Percentiles rank a stretch among this genome's conserved stretches.
Conservation (phyloP, 2,113 vertebrate genomes). For the Scatophagus argus region DNA sequence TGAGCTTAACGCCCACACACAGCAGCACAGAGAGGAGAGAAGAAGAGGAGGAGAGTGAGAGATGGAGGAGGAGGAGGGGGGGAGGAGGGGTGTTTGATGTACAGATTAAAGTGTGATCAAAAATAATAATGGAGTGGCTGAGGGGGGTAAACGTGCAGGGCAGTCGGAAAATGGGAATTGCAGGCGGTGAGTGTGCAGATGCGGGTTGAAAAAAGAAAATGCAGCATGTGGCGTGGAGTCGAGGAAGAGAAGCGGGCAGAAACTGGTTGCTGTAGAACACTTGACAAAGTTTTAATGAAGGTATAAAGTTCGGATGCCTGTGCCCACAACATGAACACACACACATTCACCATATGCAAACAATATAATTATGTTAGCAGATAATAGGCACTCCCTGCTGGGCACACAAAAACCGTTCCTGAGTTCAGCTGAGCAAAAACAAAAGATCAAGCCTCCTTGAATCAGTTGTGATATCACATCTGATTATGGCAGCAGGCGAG, state of each 20-base stretch:
- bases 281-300: slow-evolving; percentile 81
- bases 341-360: slow-evolving; percentile 43
- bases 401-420: slow-evolving; percentile 27
- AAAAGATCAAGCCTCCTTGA: slow-evolving; percentile 41
- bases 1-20: slow-evolving; percentile 81
- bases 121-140: no score
- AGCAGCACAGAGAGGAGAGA: slow-evolving; percentile 46
- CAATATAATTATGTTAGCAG: slow-evolving; percentile 70
- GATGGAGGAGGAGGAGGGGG: neutral
- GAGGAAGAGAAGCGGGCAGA: slow-evolving; percentile 41
- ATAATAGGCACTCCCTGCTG: slow-evolving; percentile 69
- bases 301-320: slow-evolving; percentile 65
- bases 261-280: slow-evolving; percentile 80
- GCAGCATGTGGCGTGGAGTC: slow-evolving; percentile 35
- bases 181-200: slow-evolving; percentile 8
- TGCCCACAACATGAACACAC: slow-evolving; percentile 38
- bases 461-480: slow-evolving; percentile 19
- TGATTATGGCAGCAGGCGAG: slow-evolving; percentile 30
- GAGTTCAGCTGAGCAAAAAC: slow-evolving; percentile 44
- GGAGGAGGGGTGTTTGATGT: slow-evolving; percentile 37
- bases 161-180: slow-evolving; percentile 9
- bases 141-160: neutral
- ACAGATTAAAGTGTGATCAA: slow-evolving; percentile 56
- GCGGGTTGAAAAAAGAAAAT: slow-evolving; percentile 26
- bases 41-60: slow-evolving; percentile 12